Evolutionary conservation across 1,140 invertebrate species (phyloP).

Genomic region (Drosophila paulistorum): DNA sequence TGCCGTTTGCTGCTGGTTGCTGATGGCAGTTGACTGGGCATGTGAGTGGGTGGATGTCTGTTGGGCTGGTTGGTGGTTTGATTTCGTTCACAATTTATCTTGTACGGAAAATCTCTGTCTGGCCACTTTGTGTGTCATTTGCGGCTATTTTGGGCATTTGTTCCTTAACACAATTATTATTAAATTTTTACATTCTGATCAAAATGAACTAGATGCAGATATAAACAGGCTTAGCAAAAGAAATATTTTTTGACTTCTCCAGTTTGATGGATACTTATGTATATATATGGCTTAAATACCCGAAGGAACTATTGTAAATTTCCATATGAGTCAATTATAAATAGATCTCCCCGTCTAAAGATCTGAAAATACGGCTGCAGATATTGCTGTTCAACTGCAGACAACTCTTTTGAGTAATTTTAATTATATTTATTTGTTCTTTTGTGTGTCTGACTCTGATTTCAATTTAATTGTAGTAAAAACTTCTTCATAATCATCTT

Average conservation of each 20-base stretch:
- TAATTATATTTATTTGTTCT: conserved; percentile 7
- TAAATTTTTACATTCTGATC: conserved; percentile 41
- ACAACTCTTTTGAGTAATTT: conserved; percentile 7
- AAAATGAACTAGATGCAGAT: conserved; percentile 14
- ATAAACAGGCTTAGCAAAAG: too few relatives aligned
- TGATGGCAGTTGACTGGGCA: conserved; percentile 24
- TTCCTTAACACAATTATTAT: conserved; percentile 75
- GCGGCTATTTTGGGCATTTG: conserved; percentile 60
- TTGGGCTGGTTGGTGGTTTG: conserved; percentile 39
- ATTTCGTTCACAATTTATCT: conserved; percentile 57
- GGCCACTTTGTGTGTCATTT: conserved; percentile 68
- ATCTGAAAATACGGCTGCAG: background rate
- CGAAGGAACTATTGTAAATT: too few relatives aligned
- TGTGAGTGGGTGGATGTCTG: conserved; percentile 38
- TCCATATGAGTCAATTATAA: too few relatives aligned
- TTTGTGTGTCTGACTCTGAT: conserved; percentile 2
- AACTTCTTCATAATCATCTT: conserved; percentile 10
- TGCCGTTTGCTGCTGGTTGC: conserved; percentile 10
- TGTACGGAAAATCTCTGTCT: conserved; percentile 50
- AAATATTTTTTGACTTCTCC: too few relatives aligned
- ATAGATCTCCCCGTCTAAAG: too few relatives aligned
- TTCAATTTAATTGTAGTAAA: conserved; percentile 7
- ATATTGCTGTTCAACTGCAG: background rate
- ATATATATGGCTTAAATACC: too few relatives aligned
- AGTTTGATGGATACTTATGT: too few relatives aligned